These are phyloP conservation scores for Bombus soroeensis DNA, from an alignment of 1,140 invertebrate genomes.

Conservation along the genomic window DNA sequence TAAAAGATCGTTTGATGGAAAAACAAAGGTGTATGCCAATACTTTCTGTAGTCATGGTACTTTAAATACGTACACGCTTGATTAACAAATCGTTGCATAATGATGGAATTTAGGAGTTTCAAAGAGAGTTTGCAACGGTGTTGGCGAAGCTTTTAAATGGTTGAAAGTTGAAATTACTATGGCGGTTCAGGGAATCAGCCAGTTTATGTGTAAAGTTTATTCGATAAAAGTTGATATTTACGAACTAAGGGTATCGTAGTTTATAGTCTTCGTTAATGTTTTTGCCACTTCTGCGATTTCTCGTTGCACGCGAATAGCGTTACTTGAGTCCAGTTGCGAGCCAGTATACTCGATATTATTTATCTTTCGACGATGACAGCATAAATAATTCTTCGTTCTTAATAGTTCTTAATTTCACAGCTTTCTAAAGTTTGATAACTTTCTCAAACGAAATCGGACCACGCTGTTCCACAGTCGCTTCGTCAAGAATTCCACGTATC, in stretches of 20 bases:
- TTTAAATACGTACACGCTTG: background rate
- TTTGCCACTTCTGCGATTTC: background rate
- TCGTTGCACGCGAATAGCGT: background rate
- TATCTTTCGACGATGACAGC: no score
- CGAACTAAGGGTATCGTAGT: background rate
- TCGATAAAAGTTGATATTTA: background rate
- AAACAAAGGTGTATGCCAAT: no score
- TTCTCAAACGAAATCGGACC: background rate
- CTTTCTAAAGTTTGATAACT: background rate
- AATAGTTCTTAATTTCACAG: no score
- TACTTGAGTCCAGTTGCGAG: no score
- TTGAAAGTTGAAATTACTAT: background rate
- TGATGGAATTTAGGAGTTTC: background rate
- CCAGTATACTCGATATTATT: no score
- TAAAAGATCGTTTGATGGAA: no score
- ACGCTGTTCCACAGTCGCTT: background rate
- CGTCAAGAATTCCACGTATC: background rate
- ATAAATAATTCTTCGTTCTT: no score
- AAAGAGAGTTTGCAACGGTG: background rate
- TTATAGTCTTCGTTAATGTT: conserved; percentile 1
- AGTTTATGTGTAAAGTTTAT: background rate
- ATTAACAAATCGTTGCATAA: background rate
- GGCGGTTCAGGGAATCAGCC: background rate
- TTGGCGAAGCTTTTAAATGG: background rate
- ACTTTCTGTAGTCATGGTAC: no score